Percentiles rank a stretch among this genome's conserved stretches.
Conservation (phyloP, 1,140 invertebrate species). For the Zaprionus camerounensis region DNA sequence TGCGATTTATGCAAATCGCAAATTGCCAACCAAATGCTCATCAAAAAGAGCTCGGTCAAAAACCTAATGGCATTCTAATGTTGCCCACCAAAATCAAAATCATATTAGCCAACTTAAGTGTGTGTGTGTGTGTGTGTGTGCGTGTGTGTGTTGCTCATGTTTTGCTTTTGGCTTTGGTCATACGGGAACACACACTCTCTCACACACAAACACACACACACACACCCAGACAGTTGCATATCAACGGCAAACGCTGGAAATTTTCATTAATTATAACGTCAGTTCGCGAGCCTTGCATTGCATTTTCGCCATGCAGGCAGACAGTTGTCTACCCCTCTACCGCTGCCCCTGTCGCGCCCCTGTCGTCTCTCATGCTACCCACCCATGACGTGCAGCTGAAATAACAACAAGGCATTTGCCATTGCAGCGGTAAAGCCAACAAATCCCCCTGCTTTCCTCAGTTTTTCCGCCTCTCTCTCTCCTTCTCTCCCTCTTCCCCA, state of each 20-base stretch:
- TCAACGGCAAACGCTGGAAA: slow-evolving; percentile 62
- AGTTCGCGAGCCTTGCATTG: slow-evolving; percentile 53
- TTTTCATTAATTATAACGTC: slow-evolving; percentile 81
- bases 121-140: slow-evolving; percentile 2
- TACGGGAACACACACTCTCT: slow-evolving; percentile 32
- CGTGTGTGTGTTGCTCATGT: slow-evolving; percentile 29
- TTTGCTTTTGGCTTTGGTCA: slow-evolving; percentile 48
- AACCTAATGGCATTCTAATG: slow-evolving; percentile 76
- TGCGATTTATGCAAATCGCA: slow-evolving; percentile 67
- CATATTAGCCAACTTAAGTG: slow-evolving; percentile 63
- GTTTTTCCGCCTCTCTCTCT: too few relatives aligned
- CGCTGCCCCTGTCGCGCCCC: too few relatives aligned
- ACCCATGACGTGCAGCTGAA: slow-evolving; percentile 65
- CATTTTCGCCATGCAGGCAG: slow-evolving; percentile 47
- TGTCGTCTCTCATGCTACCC: slow-evolving; percentile 10
- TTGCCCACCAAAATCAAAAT: slow-evolving; percentile 76
- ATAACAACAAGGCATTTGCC: slow-evolving; percentile 56
- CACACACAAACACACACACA: too few relatives aligned
- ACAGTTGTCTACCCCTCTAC: slow-evolving; percentile 27
- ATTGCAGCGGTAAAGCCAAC: slow-evolving; percentile 59
- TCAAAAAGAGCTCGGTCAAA: slow-evolving; percentile 40
- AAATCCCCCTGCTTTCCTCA: not conserved
- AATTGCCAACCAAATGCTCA: slow-evolving; percentile 46
- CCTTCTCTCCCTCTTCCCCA: not conserved
- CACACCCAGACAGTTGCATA: slow-evolving; percentile 21